These are phyloP conservation scores for Salpingus planirostris DNA, from an alignment of 2,888 invertebrate genomes.

Conservation along the genomic window DNA sequence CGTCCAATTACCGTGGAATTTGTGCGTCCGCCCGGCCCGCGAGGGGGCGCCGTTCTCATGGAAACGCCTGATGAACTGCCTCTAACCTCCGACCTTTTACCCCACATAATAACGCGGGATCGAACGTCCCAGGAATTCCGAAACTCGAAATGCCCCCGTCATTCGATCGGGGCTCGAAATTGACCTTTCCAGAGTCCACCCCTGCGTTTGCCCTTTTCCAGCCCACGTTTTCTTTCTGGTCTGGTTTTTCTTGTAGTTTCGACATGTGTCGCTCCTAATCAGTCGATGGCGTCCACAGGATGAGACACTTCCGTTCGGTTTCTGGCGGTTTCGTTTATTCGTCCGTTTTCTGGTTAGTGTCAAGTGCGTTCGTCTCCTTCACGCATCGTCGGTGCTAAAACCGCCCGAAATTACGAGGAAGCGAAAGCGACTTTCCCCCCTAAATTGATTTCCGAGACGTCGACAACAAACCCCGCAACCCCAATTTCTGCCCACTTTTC, in stretches of 20 bases:
- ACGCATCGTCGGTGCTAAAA: too few species aligned
- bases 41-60: constrained; percentile 21
- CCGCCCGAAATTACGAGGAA: too few species aligned
- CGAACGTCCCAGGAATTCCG: too few species aligned
- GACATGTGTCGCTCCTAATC: not conserved
- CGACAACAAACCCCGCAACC: too few species aligned
- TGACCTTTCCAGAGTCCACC: not conserved
- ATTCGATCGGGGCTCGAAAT: too few species aligned
- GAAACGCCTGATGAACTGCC: constrained; percentile 27
- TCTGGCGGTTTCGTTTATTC: too few species aligned
- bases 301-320: not conserved
- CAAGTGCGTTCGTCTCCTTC: too few species aligned
- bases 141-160: too few species aligned
- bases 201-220: not conserved
- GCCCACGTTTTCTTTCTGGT: too few species aligned
- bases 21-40: constrained; percentile 9
- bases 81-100: constrained; percentile 31
- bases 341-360: too few species aligned
- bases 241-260: too few species aligned
- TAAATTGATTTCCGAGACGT: not conserved
- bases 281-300: not conserved
- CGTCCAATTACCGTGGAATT: constrained; percentile 9
- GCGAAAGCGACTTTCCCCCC: not conserved
- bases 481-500: too few species aligned
- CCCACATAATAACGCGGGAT: constrained; percentile 14